A percentile compares a stretch with the other conserved stretches of the same genome.
These are phyloP conservation scores for Tethya wilhelma DNA, from an alignment of 37 sponge, comb jelly and placozoan species.

Conservation along the genomic window DNA sequence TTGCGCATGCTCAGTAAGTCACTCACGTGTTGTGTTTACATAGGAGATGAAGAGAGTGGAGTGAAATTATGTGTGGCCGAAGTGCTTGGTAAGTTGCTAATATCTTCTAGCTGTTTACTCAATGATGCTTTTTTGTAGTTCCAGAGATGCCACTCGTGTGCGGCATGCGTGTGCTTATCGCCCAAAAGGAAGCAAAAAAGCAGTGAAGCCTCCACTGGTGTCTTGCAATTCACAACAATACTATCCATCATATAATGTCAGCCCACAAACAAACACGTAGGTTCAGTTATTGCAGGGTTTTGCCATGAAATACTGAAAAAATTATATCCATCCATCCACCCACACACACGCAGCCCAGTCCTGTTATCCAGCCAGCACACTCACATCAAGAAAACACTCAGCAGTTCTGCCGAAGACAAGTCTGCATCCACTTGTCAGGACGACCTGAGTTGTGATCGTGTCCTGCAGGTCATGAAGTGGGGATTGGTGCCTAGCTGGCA, in stretches of 20 bases:
- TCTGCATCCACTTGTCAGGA: too few relatives aligned
- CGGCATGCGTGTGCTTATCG: slow-evolving; percentile 71
- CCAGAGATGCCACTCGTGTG: slow-evolving; percentile 35
- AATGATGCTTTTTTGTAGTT: too few relatives aligned
- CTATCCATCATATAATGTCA: slow-evolving; percentile 84
- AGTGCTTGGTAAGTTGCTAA: slow-evolving; percentile 83
- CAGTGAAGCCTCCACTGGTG: slow-evolving; percentile 39
- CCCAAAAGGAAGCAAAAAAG: slow-evolving; percentile 1
- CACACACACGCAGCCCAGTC: slow-evolving; percentile 76
- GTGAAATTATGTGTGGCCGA: slow-evolving; percentile 87
- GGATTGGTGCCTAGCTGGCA: slow-evolving; percentile 92
- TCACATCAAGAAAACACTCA: slow-evolving; percentile 38
- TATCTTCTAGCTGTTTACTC: too few relatives aligned
- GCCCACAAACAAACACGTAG: slow-evolving; percentile 82
- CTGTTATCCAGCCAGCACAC: slow-evolving; percentile 61
- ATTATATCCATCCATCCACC: too few relatives aligned
- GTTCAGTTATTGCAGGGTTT: too few relatives aligned
- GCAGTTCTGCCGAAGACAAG: too few relatives aligned
- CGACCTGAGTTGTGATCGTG: too few relatives aligned
- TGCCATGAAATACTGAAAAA: too few relatives aligned
- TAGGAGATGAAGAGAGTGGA: too few relatives aligned
- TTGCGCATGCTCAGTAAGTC: slow-evolving; percentile 25
- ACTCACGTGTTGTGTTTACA: slow-evolving; percentile 3
- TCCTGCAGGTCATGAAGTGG: slow-evolving; percentile 94
- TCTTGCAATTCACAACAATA: slow-evolving; percentile 31